Evolutionary conservation across 30 jellyfish, hydroid and myxozoan species (phyloP).

Genomic region (Morbakka virulenta): DNA sequence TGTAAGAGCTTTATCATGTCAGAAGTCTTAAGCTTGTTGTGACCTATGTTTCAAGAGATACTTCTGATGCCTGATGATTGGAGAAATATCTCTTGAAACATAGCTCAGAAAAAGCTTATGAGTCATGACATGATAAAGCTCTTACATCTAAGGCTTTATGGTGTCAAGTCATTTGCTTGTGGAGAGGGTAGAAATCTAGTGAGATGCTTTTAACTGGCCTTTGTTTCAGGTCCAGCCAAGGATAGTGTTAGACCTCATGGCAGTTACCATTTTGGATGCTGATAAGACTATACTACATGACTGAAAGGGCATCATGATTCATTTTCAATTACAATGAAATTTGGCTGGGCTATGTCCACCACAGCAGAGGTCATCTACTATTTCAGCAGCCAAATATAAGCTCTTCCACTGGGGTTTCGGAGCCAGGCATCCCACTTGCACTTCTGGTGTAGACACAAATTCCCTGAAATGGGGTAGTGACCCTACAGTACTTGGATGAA

Average conservation of each 20-base stretch:
- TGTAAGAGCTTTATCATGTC: no score
- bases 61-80: no score
- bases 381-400: slow-evolving; percentile 45
- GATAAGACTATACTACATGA: slow-evolving; percentile 10
- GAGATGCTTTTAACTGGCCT: slow-evolving; percentile 26
- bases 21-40: no score
- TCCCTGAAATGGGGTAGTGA: slow-evolving; percentile 64
- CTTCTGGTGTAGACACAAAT: slow-evolving; percentile 50
- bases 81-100: no score
- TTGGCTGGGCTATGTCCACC: slow-evolving; percentile 29
- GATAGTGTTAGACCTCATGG: slow-evolving; percentile 45
- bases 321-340: slow-evolving; percentile 5
- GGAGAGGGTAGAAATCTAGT: slow-evolving; percentile 36
- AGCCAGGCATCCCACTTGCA: no score
- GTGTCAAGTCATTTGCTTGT: slow-evolving; percentile 29
- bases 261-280: slow-evolving; percentile 40
- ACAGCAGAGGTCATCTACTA: slow-evolving; percentile 55
- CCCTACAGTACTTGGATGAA: slow-evolving; percentile 62
- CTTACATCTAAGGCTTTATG: no score
- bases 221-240: slow-evolving; percentile 64
- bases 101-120: no score
- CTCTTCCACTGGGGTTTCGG: slow-evolving; percentile 65
- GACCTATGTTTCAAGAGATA: no score
- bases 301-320: slow-evolving; percentile 25
- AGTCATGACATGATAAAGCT: no score